These are phyloP conservation scores for Vireo altiloquus DNA, from an alignment of 2,113 vertebrate species.

Conservation along the genomic window DNA sequence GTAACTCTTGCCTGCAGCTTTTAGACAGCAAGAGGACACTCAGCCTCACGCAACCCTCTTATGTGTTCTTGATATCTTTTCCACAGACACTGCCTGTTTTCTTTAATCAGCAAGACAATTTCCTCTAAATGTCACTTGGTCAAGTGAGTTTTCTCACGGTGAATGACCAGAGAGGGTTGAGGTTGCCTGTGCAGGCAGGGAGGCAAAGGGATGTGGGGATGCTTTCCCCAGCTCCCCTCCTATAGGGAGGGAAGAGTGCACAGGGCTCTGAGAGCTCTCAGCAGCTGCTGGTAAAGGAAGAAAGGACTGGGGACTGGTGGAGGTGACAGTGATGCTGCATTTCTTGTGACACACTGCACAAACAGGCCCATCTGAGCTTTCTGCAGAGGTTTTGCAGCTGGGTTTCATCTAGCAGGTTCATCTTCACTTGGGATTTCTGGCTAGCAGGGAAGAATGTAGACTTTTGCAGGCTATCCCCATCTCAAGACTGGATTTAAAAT, in stretches of 20 bases:
- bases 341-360: not conserved
- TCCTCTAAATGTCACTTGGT: not conserved
- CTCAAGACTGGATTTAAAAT: not conserved
- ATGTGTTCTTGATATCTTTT: not conserved
- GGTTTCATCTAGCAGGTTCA: not conserved
- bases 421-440: not conserved
- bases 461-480: not conserved
- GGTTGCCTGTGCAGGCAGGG: rapidly evolving
- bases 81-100: not conserved
- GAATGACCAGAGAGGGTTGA: not conserved
- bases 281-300: not conserved
- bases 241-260: rapidly evolving
- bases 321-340: not conserved
- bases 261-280: not conserved
- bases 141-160: not conserved
- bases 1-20: not conserved
- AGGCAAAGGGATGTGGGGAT: not conserved
- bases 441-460: not conserved
- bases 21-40: not conserved
- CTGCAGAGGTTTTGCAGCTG: rapidly evolving
- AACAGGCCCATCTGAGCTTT: rapidly evolving
- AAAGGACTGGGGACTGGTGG: not conserved
- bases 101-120: not conserved
- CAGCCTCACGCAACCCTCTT: not conserved
- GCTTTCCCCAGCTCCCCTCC: not conserved